These are phyloP conservation scores for Agrotis ipsilon DNA, from an alignment of 2,888 invertebrate species.

Conservation along the genomic window DNA sequence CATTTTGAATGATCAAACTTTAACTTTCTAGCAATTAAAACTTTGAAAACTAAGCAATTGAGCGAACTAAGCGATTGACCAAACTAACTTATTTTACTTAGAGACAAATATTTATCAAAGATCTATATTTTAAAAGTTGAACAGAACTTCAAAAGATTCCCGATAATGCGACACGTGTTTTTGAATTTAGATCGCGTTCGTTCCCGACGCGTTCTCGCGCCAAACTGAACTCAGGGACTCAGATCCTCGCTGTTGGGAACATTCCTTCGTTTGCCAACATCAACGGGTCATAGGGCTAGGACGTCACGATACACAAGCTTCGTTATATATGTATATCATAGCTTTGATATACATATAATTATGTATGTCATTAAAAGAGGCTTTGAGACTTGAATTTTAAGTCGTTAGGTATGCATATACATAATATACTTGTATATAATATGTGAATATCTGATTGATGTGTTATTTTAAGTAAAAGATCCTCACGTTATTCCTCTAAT, in stretches of 20 bases:
- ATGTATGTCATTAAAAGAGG: constrained; percentile 6
- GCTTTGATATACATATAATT: neutral
- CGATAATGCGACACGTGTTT: constrained; percentile 24
- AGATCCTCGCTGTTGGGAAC: constrained; percentile 39
- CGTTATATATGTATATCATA: constrained; percentile 13
- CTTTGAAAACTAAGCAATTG: neutral
- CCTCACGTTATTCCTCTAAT: neutral
- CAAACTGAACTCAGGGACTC: constrained; percentile 65
- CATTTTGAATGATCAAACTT: constrained; percentile 37
- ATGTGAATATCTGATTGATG: constrained; percentile 7
- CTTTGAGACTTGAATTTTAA: constrained; percentile 16
- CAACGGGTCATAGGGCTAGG: constrained; percentile 27
- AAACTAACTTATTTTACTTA: neutral
- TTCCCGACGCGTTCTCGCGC: constrained; percentile 63
- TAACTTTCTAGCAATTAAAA: constrained; percentile 24
- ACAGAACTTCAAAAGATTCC: constrained; percentile 24
- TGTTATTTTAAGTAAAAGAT: constrained; percentile 7
- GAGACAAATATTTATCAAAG: neutral
- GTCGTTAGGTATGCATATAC: neutral
- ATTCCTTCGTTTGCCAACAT: constrained; percentile 44
- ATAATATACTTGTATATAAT: neutral
- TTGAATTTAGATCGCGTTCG: constrained; percentile 58
- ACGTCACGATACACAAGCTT: constrained; percentile 23
- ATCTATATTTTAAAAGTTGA: constrained; percentile 13
- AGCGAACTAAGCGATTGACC: neutral